A percentile compares a stretch with the other conserved stretches of the same genome.
phyloP scores from a whole-genome alignment of 2,797 vertebrate species.

The Sebastes minor region DNA sequence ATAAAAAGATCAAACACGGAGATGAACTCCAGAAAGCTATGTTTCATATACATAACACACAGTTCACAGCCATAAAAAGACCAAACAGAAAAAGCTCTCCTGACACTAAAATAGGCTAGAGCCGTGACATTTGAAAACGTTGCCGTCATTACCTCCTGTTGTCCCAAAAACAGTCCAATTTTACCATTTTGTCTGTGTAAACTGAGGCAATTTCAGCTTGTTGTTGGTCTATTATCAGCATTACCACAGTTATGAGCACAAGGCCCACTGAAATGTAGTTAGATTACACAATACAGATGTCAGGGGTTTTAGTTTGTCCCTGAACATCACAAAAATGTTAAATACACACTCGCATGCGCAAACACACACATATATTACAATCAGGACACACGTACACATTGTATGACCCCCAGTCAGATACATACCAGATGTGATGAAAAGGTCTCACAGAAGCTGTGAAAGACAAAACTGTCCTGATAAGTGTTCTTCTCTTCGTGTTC shows the following conservation, averaged over 20 bases:
- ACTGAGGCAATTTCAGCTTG: not conserved
- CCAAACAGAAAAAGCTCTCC: not conserved
- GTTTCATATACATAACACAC: not conserved
- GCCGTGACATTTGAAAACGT: not conserved
- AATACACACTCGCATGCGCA: not conserved
- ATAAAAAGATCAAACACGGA: not conserved
- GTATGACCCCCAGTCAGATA: not conserved
- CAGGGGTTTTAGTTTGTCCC: not conserved
- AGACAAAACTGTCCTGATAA: not conserved
- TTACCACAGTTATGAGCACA: not conserved
- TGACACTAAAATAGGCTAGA: not conserved
- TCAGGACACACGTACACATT: not conserved
- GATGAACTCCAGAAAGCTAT: not conserved
- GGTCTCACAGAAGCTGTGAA: not conserved
- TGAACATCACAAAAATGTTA: not conserved
- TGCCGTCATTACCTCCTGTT: not conserved
- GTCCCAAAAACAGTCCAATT: slow-evolving; percentile 1
- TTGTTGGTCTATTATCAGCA: not conserved
- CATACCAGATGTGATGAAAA: slow-evolving; percentile 60
- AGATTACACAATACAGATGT: not conserved
- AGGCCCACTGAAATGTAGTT: not conserved
- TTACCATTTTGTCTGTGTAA: not conserved
- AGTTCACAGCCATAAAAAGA: not conserved
- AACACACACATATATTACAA: not conserved
- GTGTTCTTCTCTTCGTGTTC: not conserved